Evolutionary conservation across 2,113 vertebrate species (phyloP).

Genomic region (Climacteris rufus): DNA sequence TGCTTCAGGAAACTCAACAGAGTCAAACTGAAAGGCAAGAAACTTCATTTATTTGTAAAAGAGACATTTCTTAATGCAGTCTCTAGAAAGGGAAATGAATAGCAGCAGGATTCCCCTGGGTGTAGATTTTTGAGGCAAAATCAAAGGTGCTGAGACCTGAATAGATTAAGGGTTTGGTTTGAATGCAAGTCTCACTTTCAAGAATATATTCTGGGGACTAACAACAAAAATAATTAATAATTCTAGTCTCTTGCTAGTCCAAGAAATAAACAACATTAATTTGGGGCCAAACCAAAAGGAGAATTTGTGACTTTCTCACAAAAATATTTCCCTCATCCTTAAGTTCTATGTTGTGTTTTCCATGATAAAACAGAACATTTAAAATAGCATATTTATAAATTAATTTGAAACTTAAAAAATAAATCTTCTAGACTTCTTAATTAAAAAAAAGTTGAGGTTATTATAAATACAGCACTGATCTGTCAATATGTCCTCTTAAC

Average conservation of each 20-base stretch:
- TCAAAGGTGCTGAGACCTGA: neutral
- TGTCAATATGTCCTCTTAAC: neutral
- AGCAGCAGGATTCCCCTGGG: neutral
- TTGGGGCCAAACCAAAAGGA: neutral
- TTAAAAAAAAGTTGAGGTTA: neutral
- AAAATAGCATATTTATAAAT: neutral
- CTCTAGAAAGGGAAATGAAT: neutral
- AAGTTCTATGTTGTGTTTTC: neutral
- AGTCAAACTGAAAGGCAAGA: neutral
- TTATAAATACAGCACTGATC: neutral
- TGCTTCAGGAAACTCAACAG: neutral
- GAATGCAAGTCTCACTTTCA: neutral
- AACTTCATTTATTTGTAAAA: neutral
- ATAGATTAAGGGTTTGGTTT: neutral
- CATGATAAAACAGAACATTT: neutral
- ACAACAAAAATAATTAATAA: neutral
- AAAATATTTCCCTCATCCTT: neutral
- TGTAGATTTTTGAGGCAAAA: neutral
- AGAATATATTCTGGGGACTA: neutral
- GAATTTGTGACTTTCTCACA: neutral
- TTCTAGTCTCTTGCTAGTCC: neutral
- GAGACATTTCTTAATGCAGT: neutral
- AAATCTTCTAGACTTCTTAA: neutral
- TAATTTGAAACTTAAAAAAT: neutral
- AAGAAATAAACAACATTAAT: neutral